phyloP scores from a whole-genome alignment of 2,113 vertebrate genomes.

The Chaetodon auriga region DNA sequence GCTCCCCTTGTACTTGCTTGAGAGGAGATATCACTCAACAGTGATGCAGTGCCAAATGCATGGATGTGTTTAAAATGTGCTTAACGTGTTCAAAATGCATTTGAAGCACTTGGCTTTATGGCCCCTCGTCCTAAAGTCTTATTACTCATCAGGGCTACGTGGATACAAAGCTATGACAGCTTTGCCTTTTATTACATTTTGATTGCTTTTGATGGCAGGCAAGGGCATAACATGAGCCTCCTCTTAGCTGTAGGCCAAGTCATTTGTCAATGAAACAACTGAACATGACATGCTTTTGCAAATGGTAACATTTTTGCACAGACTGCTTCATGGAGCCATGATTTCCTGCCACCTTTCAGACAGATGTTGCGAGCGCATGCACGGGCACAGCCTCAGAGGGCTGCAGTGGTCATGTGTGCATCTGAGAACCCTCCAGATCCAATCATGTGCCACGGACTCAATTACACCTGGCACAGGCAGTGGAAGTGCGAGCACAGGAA shows the following conservation, averaged over 20 bases:
- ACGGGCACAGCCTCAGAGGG: background rate
- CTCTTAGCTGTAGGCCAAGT: constrained; percentile 44
- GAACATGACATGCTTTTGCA: constrained; percentile 47
- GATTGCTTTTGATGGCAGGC: constrained; percentile 49
- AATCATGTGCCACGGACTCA: constrained; percentile 22
- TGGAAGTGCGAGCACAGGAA: constrained; percentile 13
- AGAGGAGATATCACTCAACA: constrained; percentile 10
- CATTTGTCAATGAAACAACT: constrained; percentile 60
- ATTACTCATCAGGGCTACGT: constrained; percentile 45
- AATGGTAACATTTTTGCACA: constrained; percentile 18
- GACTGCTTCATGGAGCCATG: background rate
- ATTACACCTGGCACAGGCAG: constrained; percentile 20
- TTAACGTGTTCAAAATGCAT: constrained; percentile 36
- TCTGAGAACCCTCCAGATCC: constrained; percentile 23
- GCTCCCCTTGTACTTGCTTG: background rate
- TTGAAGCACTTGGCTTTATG: constrained; percentile 43
- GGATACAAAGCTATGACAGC: constrained; percentile 52
- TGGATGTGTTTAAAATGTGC: constrained; percentile 29
- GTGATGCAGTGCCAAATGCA: background rate
- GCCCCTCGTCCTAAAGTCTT: constrained; percentile 18
- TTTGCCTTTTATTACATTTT: constrained; percentile 50
- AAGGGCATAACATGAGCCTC: constrained; percentile 44
- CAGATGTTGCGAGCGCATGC: constrained; percentile 17
- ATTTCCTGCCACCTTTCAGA: constrained; percentile 29
- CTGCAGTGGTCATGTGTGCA: background rate